phyloP scores from a whole-genome alignment of 2,113 vertebrate species.

The Thalassarche chlororhynchos region DNA sequence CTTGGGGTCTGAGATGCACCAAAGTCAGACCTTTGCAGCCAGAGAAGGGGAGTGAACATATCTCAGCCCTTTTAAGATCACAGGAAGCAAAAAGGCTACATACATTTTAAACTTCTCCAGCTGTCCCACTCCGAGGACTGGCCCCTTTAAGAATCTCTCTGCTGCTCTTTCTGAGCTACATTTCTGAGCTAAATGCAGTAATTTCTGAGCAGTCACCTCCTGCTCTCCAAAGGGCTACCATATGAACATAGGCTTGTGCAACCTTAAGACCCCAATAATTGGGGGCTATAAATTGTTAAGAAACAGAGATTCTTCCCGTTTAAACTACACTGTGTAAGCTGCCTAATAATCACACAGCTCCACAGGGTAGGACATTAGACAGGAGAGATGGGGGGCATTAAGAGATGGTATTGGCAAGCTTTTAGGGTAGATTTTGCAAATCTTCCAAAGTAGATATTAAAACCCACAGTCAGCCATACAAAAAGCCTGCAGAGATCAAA shows the following conservation, averaged over 20 bases:
- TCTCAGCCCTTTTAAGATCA: not conserved
- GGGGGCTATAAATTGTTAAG: not conserved
- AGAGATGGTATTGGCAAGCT: not conserved
- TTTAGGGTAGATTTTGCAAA: not conserved
- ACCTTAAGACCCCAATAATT: not conserved
- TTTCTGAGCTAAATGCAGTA: not conserved
- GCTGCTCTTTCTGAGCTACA: not conserved
- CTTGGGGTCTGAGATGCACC: not conserved
- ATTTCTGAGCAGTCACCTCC: not conserved
- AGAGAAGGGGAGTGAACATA: not conserved
- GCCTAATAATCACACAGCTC: not conserved
- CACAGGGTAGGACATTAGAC: not conserved
- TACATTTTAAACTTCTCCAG: not conserved
- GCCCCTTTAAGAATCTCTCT: not conserved
- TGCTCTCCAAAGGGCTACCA: not conserved
- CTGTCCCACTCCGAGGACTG: not conserved
- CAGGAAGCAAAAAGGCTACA: not conserved
- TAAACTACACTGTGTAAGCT: not conserved
- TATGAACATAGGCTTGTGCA: not conserved
- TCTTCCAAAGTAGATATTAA: not conserved
- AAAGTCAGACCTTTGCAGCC: not conserved
- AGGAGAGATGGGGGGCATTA: not conserved
- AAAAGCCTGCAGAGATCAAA: not conserved
- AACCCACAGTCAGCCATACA: not conserved
- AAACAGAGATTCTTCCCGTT: not conserved